Evolutionary conservation across 2,888 invertebrate species (phyloP).

Genomic region (Parnassius smintheus): DNA sequence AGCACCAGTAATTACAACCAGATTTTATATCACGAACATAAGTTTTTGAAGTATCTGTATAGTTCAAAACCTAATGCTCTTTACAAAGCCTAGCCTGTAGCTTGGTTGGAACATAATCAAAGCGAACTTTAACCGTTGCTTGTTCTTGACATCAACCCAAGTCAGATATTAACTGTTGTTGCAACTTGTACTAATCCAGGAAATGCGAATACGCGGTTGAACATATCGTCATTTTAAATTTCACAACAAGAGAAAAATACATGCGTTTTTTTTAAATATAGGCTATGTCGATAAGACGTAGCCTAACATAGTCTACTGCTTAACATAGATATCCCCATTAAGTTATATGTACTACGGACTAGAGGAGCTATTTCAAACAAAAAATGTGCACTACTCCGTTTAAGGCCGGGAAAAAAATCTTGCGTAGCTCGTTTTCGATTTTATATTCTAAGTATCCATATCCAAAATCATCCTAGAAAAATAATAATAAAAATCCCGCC

Average conservation of each 20-base stretch:
- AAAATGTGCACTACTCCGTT: too few species aligned
- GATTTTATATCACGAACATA: conserved; percentile 16
- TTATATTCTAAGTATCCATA: too few species aligned
- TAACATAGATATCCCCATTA: too few species aligned
- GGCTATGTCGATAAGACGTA: too few species aligned
- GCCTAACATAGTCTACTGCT: too few species aligned
- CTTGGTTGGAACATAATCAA: conserved; percentile 32
- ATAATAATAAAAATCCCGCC: too few species aligned
- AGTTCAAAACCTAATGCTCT: conserved; percentile 27
- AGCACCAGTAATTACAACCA: conserved; percentile 1
- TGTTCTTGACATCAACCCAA: conserved; percentile 32
- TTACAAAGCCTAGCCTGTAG: conserved; percentile 23
- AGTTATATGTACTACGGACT: too few species aligned
- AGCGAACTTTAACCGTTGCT: conserved; percentile 31
- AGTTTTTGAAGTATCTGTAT: conserved; percentile 22
- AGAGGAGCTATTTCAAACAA: too few species aligned
- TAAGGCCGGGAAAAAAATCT: too few species aligned
- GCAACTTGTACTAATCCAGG: conserved; percentile 35
- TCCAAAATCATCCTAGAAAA: too few species aligned
- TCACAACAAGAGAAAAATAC: conserved; percentile 13
- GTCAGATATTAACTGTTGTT: conserved; percentile 32
- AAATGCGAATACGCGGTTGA: conserved; percentile 29
- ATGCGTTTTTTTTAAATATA: neutral
- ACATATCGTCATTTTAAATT: conserved; percentile 31
- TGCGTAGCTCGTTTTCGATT: too few species aligned